A percentile compares a stretch with the other conserved stretches of the same genome.
phyloP scores from a whole-genome alignment of 2,888 invertebrate species.

The Sussaba pulchella region DNA sequence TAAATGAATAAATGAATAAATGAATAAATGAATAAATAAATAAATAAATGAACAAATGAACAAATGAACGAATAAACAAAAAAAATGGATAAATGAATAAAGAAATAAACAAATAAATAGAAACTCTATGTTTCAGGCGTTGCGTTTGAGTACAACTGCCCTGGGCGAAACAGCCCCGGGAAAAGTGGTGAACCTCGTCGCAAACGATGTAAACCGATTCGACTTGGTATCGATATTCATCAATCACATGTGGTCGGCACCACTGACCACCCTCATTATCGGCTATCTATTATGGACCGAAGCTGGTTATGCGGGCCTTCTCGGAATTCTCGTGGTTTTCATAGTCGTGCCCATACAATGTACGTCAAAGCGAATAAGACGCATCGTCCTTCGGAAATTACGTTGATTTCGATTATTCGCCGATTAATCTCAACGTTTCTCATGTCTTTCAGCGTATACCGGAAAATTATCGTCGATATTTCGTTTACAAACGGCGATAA shows the following conservation, averaged over 20 bases:
- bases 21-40: no score
- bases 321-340: conserved; percentile 93
- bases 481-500: conserved; percentile 86
- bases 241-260: conserved; percentile 96
- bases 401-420: no score
- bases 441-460: conserved; percentile 79
- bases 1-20: not conserved
- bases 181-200: conserved; percentile 85
- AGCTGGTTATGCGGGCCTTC: conserved; percentile 91
- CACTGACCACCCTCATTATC: conserved; percentile 89
- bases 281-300: conserved; percentile 92
- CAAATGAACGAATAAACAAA: not conserved
- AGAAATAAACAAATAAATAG: no score
- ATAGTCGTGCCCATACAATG: conserved; percentile 95
- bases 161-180: conserved; percentile 91
- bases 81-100: not conserved
- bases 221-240: conserved; percentile 95
- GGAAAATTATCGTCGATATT: conserved; percentile 83
- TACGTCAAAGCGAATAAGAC: conserved; percentile 72
- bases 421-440: no score
- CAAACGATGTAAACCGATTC: conserved; percentile 97
- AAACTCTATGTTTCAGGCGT: no score
- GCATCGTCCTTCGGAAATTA: no score
- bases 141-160: conserved; percentile 88
- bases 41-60: not conserved